Conservation (phyloP, 2,888 invertebrate species). For the Tinea pellionella region DNA sequence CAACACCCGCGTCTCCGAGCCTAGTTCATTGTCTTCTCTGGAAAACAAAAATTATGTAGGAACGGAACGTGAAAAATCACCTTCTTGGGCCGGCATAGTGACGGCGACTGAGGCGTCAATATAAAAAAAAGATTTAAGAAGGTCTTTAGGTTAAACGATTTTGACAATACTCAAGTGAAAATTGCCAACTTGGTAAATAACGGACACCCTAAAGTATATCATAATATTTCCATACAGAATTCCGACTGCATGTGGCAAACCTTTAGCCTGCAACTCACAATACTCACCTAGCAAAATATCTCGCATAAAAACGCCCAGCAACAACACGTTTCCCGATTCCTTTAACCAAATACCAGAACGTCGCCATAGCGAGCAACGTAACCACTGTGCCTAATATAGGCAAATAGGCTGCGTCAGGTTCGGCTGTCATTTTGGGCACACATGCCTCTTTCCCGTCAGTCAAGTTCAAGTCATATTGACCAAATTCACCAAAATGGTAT, state of each 20-base stretch:
- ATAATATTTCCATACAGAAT: too few species aligned
- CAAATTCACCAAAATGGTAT: conserved; percentile 54
- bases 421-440: conserved; percentile 46
- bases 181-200: too few species aligned
- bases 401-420: conserved; percentile 56
- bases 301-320: conserved; percentile 49
- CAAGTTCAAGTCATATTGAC: conserved; percentile 47
- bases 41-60: conserved; percentile 11
- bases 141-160: too few species aligned
- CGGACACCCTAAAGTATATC: too few species aligned
- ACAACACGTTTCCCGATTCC: conserved; percentile 50
- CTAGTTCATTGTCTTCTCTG: conserved; percentile 60
- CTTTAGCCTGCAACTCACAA: too few species aligned
- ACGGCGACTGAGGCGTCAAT: too few species aligned
- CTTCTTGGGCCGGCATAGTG: too few species aligned
- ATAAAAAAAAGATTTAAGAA: too few species aligned
- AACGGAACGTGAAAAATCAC: too few species aligned
- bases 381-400: conserved; percentile 55
- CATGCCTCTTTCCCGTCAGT: conserved; percentile 32
- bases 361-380: conserved; percentile 56
- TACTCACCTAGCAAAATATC: conserved; percentile 53
- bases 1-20: conserved; percentile 53
- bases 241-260: too few species aligned
- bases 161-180: too few species aligned
- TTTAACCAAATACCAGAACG: conserved; percentile 59